A percentile compares a stretch with the other conserved stretches of the same genome.
These are phyloP conservation scores for Drosophila biarmipes DNA, from an alignment of 1,140 invertebrate genomes.

Conservation along the genomic window DNA sequence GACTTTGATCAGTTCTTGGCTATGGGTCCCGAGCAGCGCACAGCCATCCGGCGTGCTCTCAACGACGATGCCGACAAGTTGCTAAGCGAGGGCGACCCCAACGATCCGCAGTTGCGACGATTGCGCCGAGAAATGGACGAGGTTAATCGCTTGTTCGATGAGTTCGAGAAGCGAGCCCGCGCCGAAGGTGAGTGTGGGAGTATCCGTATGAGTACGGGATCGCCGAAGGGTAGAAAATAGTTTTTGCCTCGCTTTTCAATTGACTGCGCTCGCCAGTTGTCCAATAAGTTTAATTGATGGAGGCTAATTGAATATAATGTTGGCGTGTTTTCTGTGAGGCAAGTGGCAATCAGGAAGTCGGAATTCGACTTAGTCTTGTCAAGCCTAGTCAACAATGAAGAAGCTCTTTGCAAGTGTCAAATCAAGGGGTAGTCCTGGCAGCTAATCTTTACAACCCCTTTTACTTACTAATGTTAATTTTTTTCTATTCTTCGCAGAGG, in stretches of 20 bases:
- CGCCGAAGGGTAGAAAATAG: conserved; percentile 16
- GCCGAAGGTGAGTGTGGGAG: conserved; percentile 88
- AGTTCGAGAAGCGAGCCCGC: conserved; percentile 94
- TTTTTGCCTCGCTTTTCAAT: conserved; percentile 64
- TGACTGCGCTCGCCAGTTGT: conserved; percentile 72
- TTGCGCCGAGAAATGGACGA: conserved; percentile 96
- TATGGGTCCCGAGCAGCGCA: conserved; percentile 97
- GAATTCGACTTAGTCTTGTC: conserved; percentile 57
- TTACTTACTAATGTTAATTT: neutral
- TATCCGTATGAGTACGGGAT: neutral
- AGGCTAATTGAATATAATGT: conserved; percentile 74
- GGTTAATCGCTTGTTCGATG: conserved; percentile 97
- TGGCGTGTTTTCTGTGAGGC: conserved; percentile 15
- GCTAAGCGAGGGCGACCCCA: conserved; percentile 95
- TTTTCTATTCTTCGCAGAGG: conserved; percentile 86
- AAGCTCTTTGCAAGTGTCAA: conserved; percentile 75
- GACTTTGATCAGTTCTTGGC: conserved; percentile 95
- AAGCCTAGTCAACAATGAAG: conserved; percentile 60
- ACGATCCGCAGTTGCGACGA: conserved; percentile 95
- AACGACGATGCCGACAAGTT: conserved; percentile 99
- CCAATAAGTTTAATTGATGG: conserved; percentile 41
- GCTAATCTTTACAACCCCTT: neutral
- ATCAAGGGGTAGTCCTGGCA: conserved; percentile 62
- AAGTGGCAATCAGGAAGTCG: conserved; percentile 56
- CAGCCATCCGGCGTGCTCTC: conserved; percentile 96